Base-by-base conservation (phyloP, 1,140 invertebrate species). In the Bacillus rossius region DNA sequence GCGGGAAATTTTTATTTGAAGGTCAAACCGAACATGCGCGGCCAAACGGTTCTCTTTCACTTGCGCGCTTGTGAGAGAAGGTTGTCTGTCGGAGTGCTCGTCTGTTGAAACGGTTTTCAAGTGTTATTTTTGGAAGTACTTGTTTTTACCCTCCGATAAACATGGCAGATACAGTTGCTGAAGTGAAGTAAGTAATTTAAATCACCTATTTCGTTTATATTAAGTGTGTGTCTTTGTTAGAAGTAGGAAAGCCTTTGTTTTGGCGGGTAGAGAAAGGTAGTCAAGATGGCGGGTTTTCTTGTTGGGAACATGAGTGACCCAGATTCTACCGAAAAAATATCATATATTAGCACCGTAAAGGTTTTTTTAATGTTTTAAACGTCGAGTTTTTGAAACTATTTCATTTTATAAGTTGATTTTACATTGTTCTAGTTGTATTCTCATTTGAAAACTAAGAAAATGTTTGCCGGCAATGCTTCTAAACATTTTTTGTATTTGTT, bases 131-230 rank as follows among this genome's bases (percentile, higher is more conserved):
- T 45, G 38, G 20, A 16, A 42, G 37, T 50, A 26, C 17, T 19
- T 17, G 10, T 16, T 8, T 29, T 1, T 55, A 16, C n/a, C 14
- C 16, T 23, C 25, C 29, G 13, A 42, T 23, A 55, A n/a, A 25
- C 23, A 55, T 55, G 53, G 53, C 53, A 55, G 53, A 55, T 45
- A 55, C 38, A 42, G 53, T 55, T 23, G 53, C 53, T 55, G 53
- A 55, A 43, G 43, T 41, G 26, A 55, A 55, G 53, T 55, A 55
- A 55, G 53, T 55, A 43, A 34, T 34, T 7, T 16, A 55, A 13
- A 25, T 23, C 13, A 22, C 26, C 8, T 5, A 25, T 16, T n/a
- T 20, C 17, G 19, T 5, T 23, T 13, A 14, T 16, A 40, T 34
- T 43, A 25, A 55, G 25, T 22, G 45, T 43, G 43, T 55, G 43